Percentiles rank a stretch among this genome's conserved stretches.
These are phyloP conservation scores for Abrostola triplasia DNA, from an alignment of 2,888 invertebrate genomes.

Conservation along the genomic window DNA sequence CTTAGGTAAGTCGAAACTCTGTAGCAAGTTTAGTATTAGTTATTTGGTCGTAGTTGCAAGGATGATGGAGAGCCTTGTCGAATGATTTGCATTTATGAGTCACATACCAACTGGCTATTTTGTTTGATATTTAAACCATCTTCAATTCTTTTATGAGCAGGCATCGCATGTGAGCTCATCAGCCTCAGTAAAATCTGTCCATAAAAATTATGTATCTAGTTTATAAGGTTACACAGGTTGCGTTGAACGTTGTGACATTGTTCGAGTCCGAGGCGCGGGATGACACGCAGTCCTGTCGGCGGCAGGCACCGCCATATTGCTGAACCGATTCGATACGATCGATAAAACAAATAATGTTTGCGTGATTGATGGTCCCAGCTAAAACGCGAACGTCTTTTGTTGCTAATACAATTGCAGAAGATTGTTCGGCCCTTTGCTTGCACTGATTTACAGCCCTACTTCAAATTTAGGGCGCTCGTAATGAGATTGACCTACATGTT, in stretches of 20 bases:
- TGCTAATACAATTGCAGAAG: constrained; percentile 59
- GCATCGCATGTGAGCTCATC: constrained; percentile 37
- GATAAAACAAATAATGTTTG: constrained; percentile 81
- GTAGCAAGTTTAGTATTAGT: no score
- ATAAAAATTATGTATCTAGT: constrained; percentile 50
- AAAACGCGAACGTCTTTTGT: constrained; percentile 68
- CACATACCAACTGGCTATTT: no score
- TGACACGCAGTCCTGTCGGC: constrained; percentile 67
- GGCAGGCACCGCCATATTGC: constrained; percentile 74
- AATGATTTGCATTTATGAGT: no score
- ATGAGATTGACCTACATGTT: constrained; percentile 47
- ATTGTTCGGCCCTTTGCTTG: constrained; percentile 52
- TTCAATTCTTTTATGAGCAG: background rate
- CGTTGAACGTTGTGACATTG: constrained; percentile 53
- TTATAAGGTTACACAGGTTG: constrained; percentile 50
- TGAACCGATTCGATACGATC: constrained; percentile 70
- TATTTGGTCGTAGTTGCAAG: no score
- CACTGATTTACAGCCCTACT: constrained; percentile 46
- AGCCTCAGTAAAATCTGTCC: constrained; percentile 12
- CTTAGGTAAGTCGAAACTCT: no score
- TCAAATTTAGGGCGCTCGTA: constrained; percentile 40
- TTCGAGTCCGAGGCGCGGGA: constrained; percentile 52
- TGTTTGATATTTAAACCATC: no score
- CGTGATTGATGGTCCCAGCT: constrained; percentile 79
- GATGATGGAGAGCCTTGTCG: no score